Base-by-base conservation (phyloP, 2,113 vertebrate species). In the Oxyura jamaicensis region DNA sequence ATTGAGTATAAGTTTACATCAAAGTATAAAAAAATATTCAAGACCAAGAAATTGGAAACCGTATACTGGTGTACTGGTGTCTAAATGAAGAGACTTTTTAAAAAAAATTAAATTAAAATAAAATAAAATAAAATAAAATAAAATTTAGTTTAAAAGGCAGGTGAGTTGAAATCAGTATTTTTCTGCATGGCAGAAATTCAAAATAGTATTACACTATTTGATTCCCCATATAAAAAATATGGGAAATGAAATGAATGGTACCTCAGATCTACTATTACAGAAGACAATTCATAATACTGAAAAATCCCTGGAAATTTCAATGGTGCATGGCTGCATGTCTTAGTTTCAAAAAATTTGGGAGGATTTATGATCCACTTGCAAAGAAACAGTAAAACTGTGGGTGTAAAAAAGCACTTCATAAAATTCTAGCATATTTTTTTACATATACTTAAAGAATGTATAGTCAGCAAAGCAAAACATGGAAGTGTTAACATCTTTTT, bases 311-410 rank as follows among this genome's bases (percentile, higher is more conserved):
- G 11, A 31, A 80, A 81, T n/a, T 42, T 86, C 75, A 71, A 23
- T 68, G 52, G 48, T 21, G 68, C 76, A 28, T 41, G 41, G 74
- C 60, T 88, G 22, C 21, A 82, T 56, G 50, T 75, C 60, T 93
- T 67, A 83, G 18, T 67, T 95, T 91, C 56, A 85, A 93, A 93
- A 84, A 94, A 73, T 48, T 50, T 36, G 6, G 4, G 16, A 62
- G 18, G 20, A 63, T 93, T 93, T 86, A 95, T 80, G 79, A 91
- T 74, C 42, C 21, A 79, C 23, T 96, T 96, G n/a, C 90, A 95
- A 96, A 78, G 83, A 86, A 96, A 87, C 41, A 83, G 36, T 87
- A 86, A 96, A 95, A 66, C 50, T 90, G 62, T 63, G 80, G 18
- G 35, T 88, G 9, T 81, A 93, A 89, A 96, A 33, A 95, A 93